Evolutionary conservation across 2,888 invertebrate genomes (phyloP), one percentile per base, ranked within the genome.

Genomic region (Dynastes grantii): DNA sequence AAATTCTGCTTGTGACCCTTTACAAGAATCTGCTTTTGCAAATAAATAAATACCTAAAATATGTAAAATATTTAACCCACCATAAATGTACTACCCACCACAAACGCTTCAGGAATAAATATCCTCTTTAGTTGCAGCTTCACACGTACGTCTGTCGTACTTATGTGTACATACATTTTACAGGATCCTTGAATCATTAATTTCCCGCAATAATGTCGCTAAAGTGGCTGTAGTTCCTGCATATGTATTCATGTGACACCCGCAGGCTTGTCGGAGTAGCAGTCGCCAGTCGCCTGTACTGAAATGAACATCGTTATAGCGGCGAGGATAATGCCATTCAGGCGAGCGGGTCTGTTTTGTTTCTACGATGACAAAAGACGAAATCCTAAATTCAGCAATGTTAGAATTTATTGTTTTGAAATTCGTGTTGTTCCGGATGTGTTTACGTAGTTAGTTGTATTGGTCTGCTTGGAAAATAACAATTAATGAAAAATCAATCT

Each of bases 171-270:
- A 71, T 32, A 53, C 32, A 71, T 53, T 71, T 37, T 37, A 53
- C 32, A 32, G 37, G 71, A 71, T 71, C 53, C 71, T 53, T 32
- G 53, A 55, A 55, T 71, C 71, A 71, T 71, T 71, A 71, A 71
- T 71, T 53, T 55, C 32, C 71, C 53, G 71, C 71, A 53, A 55
- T 55, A 70, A 71, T 53, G 71, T 71, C 55, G 55, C 55, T 55
- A 32, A 55, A 71, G 71, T 55, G 71, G 29, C 53, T 71, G 71
- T 55, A 71, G 55, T 53, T 53, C 37, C 71, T 32, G 71, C 71
- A 71, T 55, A 71, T 49, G 49, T 13, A 67, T 45, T 67, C 67
- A 45, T 9, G 45, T 67, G 67, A 67, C 67, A 22, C 67, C 67
- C 67, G 22, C 67, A 49, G 67, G 49, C 67, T 63, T 67, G 67